Percentiles rank a stretch among this genome's conserved stretches.
Evolutionary conservation across 2,888 invertebrate genomes (phyloP).

Genomic region (Hirtodrosophila histrioides): DNA sequence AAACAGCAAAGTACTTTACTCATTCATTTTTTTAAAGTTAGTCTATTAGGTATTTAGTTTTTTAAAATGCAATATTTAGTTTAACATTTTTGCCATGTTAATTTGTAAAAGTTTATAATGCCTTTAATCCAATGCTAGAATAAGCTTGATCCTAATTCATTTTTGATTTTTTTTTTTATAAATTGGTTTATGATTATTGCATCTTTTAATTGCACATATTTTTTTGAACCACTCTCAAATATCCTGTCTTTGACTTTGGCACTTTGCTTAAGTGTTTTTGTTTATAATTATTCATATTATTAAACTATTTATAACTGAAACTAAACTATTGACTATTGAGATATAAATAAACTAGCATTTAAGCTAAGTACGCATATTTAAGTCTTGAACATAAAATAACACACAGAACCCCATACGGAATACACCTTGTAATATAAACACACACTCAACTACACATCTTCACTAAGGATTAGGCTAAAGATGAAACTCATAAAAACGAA

Average conservation of each 20-base stretch:
- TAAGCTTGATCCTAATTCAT: constrained; percentile 24
- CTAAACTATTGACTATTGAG: constrained; percentile 79
- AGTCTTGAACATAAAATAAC: constrained; percentile 51
- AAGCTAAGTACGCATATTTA: constrained; percentile 56
- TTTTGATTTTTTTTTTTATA: constrained; percentile 14
- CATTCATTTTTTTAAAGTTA: constrained; percentile 45
- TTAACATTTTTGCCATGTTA: constrained; percentile 71
- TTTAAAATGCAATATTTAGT: constrained; percentile 71
- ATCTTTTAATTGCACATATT: constrained; percentile 18
- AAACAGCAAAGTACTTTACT: constrained; percentile 69
- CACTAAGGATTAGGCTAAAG: constrained; percentile 69
- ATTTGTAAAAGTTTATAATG: constrained; percentile 67
- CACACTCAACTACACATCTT: constrained; percentile 59
- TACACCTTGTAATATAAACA: constrained; percentile 74
- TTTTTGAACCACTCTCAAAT: constrained; percentile 12
- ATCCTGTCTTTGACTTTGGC: constrained; percentile 17
- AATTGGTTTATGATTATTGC: constrained; percentile 12
- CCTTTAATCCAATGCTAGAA: constrained; percentile 47
- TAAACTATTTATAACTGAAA: constrained; percentile 73
- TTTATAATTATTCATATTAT: constrained; percentile 66
- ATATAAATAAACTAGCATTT: constrained; percentile 64
- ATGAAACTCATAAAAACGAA: constrained; percentile 49
- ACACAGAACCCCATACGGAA: constrained; percentile 41
- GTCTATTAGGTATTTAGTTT: constrained; percentile 61
- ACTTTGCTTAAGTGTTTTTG: constrained; percentile 46